phyloP scores from a whole-genome alignment of 1,140 invertebrate genomes.

The Thrips palmi region DNA sequence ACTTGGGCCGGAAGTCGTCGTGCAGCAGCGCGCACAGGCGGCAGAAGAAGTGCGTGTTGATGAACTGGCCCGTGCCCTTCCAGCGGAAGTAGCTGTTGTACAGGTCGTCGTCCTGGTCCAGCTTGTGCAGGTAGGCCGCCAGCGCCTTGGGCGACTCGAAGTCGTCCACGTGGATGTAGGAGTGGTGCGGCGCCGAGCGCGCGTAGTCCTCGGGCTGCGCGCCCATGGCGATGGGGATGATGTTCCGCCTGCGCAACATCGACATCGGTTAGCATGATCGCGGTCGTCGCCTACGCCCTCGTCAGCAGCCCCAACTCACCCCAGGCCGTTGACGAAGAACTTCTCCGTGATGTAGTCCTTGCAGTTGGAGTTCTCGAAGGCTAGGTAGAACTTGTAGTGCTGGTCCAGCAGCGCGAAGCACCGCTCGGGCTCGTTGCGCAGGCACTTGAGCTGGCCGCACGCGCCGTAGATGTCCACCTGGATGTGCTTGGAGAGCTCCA shows the following conservation, averaged over 20 bases:
- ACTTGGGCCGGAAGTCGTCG: constrained; percentile 41
- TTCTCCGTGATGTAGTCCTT: constrained; percentile 94
- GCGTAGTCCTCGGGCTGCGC: constrained; percentile 78
- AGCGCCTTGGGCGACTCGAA: constrained; percentile 70
- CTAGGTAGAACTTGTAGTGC: constrained; percentile 94
- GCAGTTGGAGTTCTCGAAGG: constrained; percentile 95
- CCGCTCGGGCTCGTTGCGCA: constrained; percentile 48
- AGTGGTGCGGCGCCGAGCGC: constrained; percentile 66
- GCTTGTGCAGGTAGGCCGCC: constrained; percentile 62
- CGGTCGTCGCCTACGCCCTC: background rate
- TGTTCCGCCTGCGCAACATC: constrained; percentile 45
- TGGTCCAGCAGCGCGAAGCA: constrained; percentile 83
- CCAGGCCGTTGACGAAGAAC: constrained; percentile 82
- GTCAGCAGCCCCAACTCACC: constrained; percentile 31
- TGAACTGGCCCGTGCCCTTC: constrained; percentile 82
- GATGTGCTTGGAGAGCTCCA: constrained; percentile 70
- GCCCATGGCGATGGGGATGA: constrained; percentile 90
- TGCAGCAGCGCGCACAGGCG: constrained; percentile 81
- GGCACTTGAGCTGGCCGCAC: constrained; percentile 71
- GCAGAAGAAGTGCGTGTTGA: constrained; percentile 92
- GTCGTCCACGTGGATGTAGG: constrained; percentile 87
- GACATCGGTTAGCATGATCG: background rate
- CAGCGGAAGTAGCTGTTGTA: constrained; percentile 87
- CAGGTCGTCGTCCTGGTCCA: constrained; percentile 68
- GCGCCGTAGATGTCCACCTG: constrained; percentile 85